Evolutionary conservation across 2,113 vertebrate species (phyloP), one percentile per base, ranked within the genome.

Genomic region (Leptobrachium ailaonicum): DNA sequence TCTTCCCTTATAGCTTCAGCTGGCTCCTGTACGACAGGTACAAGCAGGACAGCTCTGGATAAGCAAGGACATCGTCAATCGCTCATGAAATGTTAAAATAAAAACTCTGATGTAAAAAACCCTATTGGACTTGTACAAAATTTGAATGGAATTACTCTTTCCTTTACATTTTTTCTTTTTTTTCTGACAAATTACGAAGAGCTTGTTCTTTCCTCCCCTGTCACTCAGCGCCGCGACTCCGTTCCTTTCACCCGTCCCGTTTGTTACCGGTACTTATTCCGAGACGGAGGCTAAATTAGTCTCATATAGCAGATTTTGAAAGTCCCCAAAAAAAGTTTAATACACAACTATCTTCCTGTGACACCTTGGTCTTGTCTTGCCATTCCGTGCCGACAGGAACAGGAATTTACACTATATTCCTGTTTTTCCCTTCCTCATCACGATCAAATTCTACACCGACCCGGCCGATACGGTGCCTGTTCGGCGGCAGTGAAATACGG

Each of bases 91-190:
- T 50, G 54, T 62, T 71, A 56, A 8, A 4, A 62, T 70, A n/a
- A 32, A 56, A 45, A 44, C 47, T 68, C 56, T 40, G 54, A 64
- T 71, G 11, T 45, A 41, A 58, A 60, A 58, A 60, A 47, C 42
- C 47, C n/a, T n/a, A 63, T 71, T 71, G 71, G 76, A 78, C 76
- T 78, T 71, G 67, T 63, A 78, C 76, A 78, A 71, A 78, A 78
- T 71, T 78, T 78, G 71, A 63, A 78, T 71, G 71, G 76, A 63
- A 63, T 78, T 78, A 78, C 71, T 71, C 76, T 44, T 63, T 78
- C 76, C 71, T 78, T 64, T 71, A 41, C 76, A 71, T 77, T 77
- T 45, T 58, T 41, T 13, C n/a, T n/a, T n/a, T n/a, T n/a, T 41
- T 68, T 68, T 50, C 42, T 40, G 41, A 41, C 10, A 71, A 58